Conservation (phyloP, 2,888 invertebrate genomes). For the Acleris cristana region DNA sequence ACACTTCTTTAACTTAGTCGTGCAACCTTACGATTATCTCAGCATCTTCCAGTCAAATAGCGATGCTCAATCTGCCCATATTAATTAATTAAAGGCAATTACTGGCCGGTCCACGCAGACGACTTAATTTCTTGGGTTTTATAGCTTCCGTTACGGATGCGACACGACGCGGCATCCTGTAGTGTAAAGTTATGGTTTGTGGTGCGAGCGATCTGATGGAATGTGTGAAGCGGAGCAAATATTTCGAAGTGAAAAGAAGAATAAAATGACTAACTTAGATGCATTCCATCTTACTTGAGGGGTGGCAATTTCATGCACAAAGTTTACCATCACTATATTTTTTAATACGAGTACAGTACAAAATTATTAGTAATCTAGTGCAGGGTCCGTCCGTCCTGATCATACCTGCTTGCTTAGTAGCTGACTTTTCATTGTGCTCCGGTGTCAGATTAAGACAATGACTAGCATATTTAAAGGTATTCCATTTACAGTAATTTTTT, state of each 20-base stretch:
- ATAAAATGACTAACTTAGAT: neutral
- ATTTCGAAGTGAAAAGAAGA: neutral
- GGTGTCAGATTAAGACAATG: no score
- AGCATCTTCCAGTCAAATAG: conserved; percentile 37
- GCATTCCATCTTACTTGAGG: neutral
- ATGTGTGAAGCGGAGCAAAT: no score
- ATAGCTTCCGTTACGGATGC: conserved; percentile 49
- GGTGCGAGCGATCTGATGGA: no score
- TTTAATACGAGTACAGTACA: no score
- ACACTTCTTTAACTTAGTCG: conserved; percentile 25
- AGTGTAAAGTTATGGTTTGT: conserved; percentile 4
- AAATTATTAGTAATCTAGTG: no score
- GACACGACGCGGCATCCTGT: conserved; percentile 34
- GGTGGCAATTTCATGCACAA: no score
- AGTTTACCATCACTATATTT: no score
- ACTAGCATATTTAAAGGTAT: no score
- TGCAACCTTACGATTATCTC: conserved; percentile 35
- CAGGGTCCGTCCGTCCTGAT: no score
- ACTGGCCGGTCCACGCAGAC: conserved; percentile 42
- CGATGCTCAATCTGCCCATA: conserved; percentile 43
- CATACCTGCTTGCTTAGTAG: no score
- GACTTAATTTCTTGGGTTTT: conserved; percentile 53
- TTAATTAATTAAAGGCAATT: conserved; percentile 48
- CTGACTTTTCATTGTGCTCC: no score
- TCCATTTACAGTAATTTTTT: no score